Percentiles rank a stretch among this genome's conserved stretches.
These are phyloP conservation scores for Cirrhinus molitorella DNA, from an alignment of 2,797 vertebrate species.

Conservation along the genomic window DNA sequence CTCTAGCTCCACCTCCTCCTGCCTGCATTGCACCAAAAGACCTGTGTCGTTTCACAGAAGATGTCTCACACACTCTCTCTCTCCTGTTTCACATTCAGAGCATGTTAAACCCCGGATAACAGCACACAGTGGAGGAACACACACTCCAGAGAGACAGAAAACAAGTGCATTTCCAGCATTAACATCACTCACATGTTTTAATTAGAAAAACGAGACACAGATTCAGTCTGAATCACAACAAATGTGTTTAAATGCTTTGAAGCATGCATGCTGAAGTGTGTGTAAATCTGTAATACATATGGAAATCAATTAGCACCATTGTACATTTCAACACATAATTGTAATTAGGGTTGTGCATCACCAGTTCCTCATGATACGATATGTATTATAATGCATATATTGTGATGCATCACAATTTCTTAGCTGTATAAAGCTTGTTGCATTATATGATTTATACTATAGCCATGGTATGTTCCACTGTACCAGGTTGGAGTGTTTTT, in stretches of 20 bases:
- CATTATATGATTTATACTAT: not conserved
- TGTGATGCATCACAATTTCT: not conserved
- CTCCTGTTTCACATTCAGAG: slow-evolving; percentile 33
- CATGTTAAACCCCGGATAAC: slow-evolving; percentile 13
- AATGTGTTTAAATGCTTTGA: not conserved
- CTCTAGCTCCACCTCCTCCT: slow-evolving; percentile 28
- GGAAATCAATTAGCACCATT: not conserved
- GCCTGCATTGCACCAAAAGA: slow-evolving; percentile 65
- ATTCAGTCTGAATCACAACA: not conserved
- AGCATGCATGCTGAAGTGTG: not conserved
- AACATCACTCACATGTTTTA: not conserved
- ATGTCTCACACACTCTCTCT: slow-evolving; percentile 35
- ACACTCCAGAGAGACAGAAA: not conserved
- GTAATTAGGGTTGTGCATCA: not conserved
- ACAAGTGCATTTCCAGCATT: not conserved
- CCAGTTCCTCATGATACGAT: not conserved
- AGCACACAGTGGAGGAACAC: not conserved
- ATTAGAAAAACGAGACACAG: not conserved
- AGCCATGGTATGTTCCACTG: not conserved
- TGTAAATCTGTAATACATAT: not conserved
- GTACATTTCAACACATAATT: not conserved
- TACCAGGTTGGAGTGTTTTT: not conserved
- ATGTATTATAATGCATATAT: not conserved
- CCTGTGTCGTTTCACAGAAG: slow-evolving; percentile 47
- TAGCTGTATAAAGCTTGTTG: not conserved